These are phyloP conservation scores for Nyctibius grandis DNA, from an alignment of 2,797 vertebrate species.

Conservation along the genomic window DNA sequence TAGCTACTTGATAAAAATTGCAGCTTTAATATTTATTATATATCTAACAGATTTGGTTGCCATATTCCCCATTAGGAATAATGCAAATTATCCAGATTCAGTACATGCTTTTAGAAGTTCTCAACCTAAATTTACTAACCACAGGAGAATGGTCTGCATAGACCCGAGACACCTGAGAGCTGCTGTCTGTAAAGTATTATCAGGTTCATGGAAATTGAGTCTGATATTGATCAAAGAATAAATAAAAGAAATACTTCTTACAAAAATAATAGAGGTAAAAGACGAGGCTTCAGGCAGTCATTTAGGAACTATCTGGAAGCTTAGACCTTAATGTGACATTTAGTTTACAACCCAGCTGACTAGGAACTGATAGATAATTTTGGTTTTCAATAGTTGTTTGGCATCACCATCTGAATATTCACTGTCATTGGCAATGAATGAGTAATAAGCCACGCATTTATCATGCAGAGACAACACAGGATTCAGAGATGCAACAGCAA, in stretches of 20 bases:
- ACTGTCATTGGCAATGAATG: slow-evolving; percentile 41
- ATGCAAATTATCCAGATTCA: not conserved
- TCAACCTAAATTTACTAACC: not conserved
- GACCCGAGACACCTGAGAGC: not conserved
- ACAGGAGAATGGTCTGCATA: not conserved
- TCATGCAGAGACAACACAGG: slow-evolving; percentile 20
- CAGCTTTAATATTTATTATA: not conserved
- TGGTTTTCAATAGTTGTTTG: slow-evolving; percentile 62
- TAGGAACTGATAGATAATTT: slow-evolving; percentile 54
- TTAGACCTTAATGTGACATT: slow-evolving; percentile 21
- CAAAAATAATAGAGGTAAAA: slow-evolving; percentile 6
- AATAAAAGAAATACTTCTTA: not conserved
- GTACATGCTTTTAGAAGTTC: not conserved
- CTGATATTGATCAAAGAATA: not conserved
- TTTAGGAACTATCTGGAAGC: slow-evolving; percentile 33
- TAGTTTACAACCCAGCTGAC: slow-evolving; percentile 42
- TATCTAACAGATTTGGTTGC: not conserved
- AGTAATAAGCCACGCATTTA: slow-evolving; percentile 38
- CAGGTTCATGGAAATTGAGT: not conserved
- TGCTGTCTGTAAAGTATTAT: not conserved
- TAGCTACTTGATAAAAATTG: not conserved
- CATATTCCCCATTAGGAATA: not conserved
- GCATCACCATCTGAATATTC: slow-evolving; percentile 41
- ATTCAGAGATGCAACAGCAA: slow-evolving; percentile 3
- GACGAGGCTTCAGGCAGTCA: not conserved